Evolutionary conservation across 2,113 vertebrate genomes (phyloP).

Genomic region (Spheniscus mendiculus): DNA sequence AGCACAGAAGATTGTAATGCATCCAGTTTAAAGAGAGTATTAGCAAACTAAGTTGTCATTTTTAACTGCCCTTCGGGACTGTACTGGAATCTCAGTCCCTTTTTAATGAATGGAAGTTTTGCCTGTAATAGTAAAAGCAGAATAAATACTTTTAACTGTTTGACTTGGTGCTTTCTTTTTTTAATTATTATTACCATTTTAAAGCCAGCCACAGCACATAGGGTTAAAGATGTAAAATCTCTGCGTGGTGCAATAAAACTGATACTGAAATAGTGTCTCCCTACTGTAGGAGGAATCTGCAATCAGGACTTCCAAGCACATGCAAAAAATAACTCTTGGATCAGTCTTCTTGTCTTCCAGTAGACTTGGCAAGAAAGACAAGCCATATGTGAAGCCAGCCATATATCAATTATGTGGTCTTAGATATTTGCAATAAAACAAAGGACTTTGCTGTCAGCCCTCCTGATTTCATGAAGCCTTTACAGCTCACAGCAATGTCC

Average conservation of each 20-base stretch:
- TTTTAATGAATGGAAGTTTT: neutral
- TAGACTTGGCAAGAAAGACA: conserved; percentile 66
- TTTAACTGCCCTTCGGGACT: neutral
- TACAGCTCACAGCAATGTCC: conserved; percentile 43
- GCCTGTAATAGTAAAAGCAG: neutral
- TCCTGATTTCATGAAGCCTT: conserved; percentile 38
- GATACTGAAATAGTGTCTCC: conserved; percentile 58
- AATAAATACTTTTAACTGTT: neutral
- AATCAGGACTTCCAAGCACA: conserved; percentile 62
- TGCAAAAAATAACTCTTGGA: conserved; percentile 69
- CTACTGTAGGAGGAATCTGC: conserved; percentile 54
- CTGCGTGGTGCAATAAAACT: conserved; percentile 8
- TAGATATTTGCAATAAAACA: conserved; percentile 65
- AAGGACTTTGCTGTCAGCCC: conserved; percentile 52
- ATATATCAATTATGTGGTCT: conserved; percentile 67
- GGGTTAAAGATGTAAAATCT: conserved; percentile 41
- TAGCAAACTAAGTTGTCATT: neutral
- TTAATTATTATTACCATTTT: neutral
- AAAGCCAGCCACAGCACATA: neutral
- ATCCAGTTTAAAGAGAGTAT: neutral
- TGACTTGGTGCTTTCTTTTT: neutral
- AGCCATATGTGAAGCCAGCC: conserved; percentile 65
- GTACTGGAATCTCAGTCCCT: neutral
- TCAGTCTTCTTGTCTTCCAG: conserved; percentile 57
- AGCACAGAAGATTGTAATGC: neutral